Conservation (phyloP, 2,888 invertebrate species). For the Chymomyza amoena region DNA sequence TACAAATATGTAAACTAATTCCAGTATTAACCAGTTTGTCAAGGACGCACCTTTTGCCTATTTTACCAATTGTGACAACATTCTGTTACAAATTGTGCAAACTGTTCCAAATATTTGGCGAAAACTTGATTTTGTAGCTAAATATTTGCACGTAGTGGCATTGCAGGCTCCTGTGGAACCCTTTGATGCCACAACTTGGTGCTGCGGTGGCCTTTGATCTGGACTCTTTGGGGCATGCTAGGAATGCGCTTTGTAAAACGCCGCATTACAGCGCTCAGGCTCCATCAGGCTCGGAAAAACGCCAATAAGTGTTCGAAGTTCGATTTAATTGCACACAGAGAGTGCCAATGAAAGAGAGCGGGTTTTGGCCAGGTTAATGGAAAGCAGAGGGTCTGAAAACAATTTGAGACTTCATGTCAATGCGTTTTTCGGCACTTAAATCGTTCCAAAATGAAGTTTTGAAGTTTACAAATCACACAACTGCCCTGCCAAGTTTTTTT, state of each 20-base stretch:
- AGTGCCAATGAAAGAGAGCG: conserved; percentile 12
- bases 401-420: conserved; percentile 47
- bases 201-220: conserved; percentile 71
- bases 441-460: conserved; percentile 64
- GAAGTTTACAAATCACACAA: conserved; percentile 69
- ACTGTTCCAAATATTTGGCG: conserved; percentile 38
- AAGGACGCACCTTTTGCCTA: conserved; percentile 31
- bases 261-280: conserved; percentile 61
- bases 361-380: conserved; percentile 6
- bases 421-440: conserved; percentile 69
- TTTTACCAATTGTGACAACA: conserved; percentile 11
- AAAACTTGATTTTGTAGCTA: conserved; percentile 66
- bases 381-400: neutral
- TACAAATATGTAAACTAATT: neutral
- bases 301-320: conserved; percentile 71
- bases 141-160: conserved; percentile 58
- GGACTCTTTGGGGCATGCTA: conserved; percentile 45
- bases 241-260: conserved; percentile 70
- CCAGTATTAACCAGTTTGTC: neutral
- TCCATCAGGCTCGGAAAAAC: conserved; percentile 42
- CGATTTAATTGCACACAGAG: conserved; percentile 56
- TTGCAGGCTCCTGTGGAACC: conserved; percentile 52
- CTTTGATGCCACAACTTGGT: conserved; percentile 35
- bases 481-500: neutral
- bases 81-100: conserved; percentile 51